Conservation (phyloP, 2,113 vertebrate species). For the Ramphastos sulfuratus region DNA sequence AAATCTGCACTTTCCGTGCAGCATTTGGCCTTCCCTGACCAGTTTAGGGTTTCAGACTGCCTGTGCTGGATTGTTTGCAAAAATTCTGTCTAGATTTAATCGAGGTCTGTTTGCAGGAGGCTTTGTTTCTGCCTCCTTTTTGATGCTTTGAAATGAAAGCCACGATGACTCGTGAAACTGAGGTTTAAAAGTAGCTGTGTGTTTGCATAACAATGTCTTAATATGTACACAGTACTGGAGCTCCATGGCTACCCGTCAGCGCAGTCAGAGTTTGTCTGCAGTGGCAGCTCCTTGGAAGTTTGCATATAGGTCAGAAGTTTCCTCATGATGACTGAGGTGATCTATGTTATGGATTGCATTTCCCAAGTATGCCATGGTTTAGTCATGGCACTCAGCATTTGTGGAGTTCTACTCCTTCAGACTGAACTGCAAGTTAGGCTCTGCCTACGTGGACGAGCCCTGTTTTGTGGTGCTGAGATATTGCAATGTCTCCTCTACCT, state of each 20-base stretch:
- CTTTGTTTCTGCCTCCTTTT: neutral
- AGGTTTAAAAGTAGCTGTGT: neutral
- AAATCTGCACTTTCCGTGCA: neutral
- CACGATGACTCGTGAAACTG: neutral
- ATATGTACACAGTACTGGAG: neutral
- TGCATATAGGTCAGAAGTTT: neutral
- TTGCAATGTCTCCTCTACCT: neutral
- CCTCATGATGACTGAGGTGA: neutral
- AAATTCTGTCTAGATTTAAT: neutral
- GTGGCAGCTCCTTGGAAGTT: neutral
- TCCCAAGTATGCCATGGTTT: neutral
- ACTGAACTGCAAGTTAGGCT: neutral
- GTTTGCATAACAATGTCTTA: constrained; percentile 18
- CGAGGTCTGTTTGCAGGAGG: neutral
- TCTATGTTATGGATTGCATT: neutral
- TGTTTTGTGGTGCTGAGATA: neutral
- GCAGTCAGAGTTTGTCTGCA: neutral
- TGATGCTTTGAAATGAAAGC: neutral
- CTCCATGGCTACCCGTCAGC: neutral
- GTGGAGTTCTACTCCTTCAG: neutral
- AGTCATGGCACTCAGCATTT: neutral
- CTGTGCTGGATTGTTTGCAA: neutral
- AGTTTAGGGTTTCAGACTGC: neutral
- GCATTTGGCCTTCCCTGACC: neutral
- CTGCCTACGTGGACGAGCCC: neutral